Evolutionary conservation across 2,888 invertebrate genomes (phyloP).

Genomic region (Spatulosminthurus flaviceps): DNA sequence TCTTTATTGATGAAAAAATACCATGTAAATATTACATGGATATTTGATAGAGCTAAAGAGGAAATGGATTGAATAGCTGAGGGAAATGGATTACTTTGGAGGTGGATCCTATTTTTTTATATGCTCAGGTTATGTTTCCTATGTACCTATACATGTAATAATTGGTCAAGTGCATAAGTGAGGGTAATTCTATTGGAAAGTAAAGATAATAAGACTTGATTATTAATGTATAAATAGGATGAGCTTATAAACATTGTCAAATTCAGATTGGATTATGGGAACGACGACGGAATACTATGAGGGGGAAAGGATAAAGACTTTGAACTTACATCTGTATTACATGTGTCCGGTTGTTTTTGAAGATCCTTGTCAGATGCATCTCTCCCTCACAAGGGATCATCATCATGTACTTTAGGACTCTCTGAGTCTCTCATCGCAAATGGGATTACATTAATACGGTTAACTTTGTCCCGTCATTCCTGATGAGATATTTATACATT

Average conservation of each 20-base stretch:
- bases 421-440: constrained; percentile 19
- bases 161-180: constrained; percentile 29
- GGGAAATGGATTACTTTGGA: too few species aligned
- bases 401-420: too few species aligned
- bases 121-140: too few species aligned
- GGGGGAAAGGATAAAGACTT: constrained; percentile 3
- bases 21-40: too few species aligned
- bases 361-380: constrained; percentile 28
- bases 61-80: too few species aligned
- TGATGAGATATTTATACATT: constrained; percentile 33
- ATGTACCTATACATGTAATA: too few species aligned
- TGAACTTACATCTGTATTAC: too few species aligned
- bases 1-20: too few species aligned
- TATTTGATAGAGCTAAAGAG: too few species aligned
- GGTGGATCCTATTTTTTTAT: too few species aligned
- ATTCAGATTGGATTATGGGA: constrained; percentile 33
- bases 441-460: constrained; percentile 43
- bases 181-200: not conserved
- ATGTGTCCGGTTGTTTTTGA: not conserved
- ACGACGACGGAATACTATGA: too few species aligned
- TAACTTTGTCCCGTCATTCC: constrained; percentile 19
- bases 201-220: not conserved
- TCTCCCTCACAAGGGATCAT: constrained; percentile 29
- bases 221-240: not conserved
- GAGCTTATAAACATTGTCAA: not conserved